Conservation (phyloP, 2,113 vertebrate genomes). For the Pontoporia blainvillei region DNA sequence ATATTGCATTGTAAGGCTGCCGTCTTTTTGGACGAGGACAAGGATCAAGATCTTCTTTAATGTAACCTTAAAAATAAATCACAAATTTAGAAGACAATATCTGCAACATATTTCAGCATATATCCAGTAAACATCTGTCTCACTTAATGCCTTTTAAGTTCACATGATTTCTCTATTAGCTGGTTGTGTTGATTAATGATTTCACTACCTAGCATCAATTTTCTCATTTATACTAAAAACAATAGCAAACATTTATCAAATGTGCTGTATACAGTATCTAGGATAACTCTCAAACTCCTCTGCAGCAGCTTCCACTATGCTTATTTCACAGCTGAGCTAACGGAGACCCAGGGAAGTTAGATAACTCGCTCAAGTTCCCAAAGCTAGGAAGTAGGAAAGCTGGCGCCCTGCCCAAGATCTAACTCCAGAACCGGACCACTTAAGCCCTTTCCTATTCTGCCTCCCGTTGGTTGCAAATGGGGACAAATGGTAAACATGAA, state of each 20-base stretch:
- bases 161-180: not conserved
- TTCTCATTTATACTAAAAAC: not conserved
- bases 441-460: not conserved
- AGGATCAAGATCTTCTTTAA: constrained; percentile 90
- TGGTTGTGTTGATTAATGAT: not conserved
- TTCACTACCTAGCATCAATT: not conserved
- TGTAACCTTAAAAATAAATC: constrained; percentile 86
- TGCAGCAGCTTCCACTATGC: not conserved
- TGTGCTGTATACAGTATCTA: not conserved
- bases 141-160: constrained; percentile 7
- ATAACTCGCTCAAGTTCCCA: not conserved
- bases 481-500: not conserved
- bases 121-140: not conserved
- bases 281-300: not conserved
- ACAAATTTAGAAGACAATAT: constrained; percentile 12
- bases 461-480: not conserved
- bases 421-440: not conserved
- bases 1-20: constrained; percentile 89
- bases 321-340: not conserved
- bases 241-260: not conserved
- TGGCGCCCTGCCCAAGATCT: not conserved
- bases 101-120: constrained; percentile 25
- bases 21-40: constrained; percentile 88
- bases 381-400: not conserved
- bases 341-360: not conserved